phyloP scores from a whole-genome alignment of 2,113 vertebrate genomes.

The Psettodes erumei region DNA sequence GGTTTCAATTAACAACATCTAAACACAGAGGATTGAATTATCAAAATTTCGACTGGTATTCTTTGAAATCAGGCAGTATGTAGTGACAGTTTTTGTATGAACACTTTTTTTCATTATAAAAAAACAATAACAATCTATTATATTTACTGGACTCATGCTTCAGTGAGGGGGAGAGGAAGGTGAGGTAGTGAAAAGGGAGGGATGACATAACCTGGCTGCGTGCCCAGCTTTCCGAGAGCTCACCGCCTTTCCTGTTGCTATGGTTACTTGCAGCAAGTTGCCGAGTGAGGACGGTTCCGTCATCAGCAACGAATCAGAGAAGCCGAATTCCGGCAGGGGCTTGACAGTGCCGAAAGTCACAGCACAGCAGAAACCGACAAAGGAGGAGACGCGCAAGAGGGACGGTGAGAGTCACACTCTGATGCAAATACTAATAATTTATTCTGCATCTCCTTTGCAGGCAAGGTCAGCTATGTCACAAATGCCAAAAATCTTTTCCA shows the following conservation, averaged over 20 bases:
- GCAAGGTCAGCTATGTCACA: conserved; percentile 53
- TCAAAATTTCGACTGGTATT: neutral
- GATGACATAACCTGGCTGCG: conserved; percentile 83
- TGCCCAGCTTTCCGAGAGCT: conserved; percentile 79
- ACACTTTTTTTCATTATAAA: neutral
- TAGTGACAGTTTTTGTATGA: neutral
- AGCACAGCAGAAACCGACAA: conserved; percentile 91
- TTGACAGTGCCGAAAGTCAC: conserved; percentile 88
- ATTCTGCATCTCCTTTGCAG: conserved; percentile 23
- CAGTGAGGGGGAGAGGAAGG: conserved; percentile 39
- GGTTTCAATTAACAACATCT: neutral
- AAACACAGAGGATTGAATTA: neutral
- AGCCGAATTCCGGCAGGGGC: conserved; percentile 87
- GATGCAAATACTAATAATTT: conserved; percentile 58
- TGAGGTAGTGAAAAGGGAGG: conserved; percentile 59
- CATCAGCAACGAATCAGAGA: conserved; percentile 95
- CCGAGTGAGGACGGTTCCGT: conserved; percentile 95
- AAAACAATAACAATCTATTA: conserved; percentile 7
- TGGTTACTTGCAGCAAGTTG: conserved; percentile 96
- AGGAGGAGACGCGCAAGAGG: conserved; percentile 90
- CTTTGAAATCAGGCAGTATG: neutral
- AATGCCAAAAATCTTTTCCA: conserved; percentile 5
- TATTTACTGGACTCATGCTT: conserved; percentile 25
- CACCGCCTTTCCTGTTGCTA: conserved; percentile 92
- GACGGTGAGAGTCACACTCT: conserved; percentile 85